Conservation (phyloP, 2,113 vertebrate species). For the Lamprotornis superbus region DNA sequence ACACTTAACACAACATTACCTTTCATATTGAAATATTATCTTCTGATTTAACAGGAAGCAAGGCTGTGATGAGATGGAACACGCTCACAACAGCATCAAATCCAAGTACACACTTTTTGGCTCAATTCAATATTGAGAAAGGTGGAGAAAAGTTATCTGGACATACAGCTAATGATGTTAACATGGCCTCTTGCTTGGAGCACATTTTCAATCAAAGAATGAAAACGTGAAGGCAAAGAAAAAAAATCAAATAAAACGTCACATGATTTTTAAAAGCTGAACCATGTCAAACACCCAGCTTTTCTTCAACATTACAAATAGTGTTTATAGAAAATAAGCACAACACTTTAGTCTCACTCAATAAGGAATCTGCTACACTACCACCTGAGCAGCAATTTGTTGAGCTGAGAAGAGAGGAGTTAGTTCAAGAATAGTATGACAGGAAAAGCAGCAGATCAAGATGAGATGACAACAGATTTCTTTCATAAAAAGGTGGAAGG, state of each 20-base stretch:
- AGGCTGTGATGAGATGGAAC: neutral
- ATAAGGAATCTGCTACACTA: neutral
- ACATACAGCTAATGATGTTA: neutral
- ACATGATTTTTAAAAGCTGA: neutral
- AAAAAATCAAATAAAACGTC: neutral
- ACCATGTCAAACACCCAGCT: neutral
- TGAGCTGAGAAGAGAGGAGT: neutral
- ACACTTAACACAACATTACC: neutral
- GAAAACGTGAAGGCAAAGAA: neutral
- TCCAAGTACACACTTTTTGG: neutral
- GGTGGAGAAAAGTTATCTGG: neutral
- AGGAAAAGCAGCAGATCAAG: conserved; percentile 7
- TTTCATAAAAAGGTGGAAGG: conserved; percentile 36
- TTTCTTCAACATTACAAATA: neutral
- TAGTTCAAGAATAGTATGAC: neutral
- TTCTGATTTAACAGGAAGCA: neutral
- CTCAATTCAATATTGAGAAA: neutral
- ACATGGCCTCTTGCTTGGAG: neutral
- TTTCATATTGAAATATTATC: neutral
- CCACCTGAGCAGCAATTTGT: neutral
- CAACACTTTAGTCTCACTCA: neutral
- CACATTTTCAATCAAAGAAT: neutral
- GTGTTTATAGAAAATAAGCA: neutral
- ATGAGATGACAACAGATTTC: conserved; percentile 9
- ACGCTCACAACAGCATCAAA: neutral